Percentiles rank a stretch among this genome's conserved stretches.
These are phyloP conservation scores for Aspiorhynchus laticeps DNA, from an alignment of 2,113 vertebrate genomes.

Conservation along the genomic window DNA sequence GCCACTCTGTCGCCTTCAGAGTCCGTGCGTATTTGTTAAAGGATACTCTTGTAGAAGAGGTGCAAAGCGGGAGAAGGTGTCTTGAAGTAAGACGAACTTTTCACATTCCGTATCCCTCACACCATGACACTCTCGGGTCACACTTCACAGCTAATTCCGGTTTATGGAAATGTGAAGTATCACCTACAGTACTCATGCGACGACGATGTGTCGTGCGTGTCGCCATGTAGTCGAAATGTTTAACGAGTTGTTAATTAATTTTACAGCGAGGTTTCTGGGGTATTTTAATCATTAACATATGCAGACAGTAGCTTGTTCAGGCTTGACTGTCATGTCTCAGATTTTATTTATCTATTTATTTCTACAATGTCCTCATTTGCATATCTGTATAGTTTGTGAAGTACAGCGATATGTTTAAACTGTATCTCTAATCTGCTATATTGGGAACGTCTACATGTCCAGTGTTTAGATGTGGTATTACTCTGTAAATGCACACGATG, in stretches of 20 bases:
- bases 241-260: conserved; percentile 55
- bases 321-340: neutral
- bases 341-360: too few species aligned
- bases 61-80: conserved; percentile 78
- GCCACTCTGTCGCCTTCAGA: conserved; percentile 64
- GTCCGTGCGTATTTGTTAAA: conserved; percentile 66
- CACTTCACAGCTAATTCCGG: conserved; percentile 84
- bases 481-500: too few species aligned
- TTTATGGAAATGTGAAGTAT: conserved; percentile 68
- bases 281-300: conserved; percentile 36
- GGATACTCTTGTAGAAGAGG: conserved; percentile 79
- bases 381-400: too few species aligned
- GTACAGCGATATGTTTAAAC: too few species aligned
- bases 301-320: conserved; percentile 26
- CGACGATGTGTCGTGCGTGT: conserved; percentile 60
- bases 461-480: too few species aligned
- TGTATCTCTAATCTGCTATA: too few species aligned
- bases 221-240: conserved; percentile 46
- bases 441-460: too few species aligned
- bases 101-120: conserved; percentile 71
- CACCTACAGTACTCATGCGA: conserved; percentile 61
- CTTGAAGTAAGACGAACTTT: conserved; percentile 70
- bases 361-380: too few species aligned
- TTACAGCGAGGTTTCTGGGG: conserved; percentile 12
- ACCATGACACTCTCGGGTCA: conserved; percentile 77